A percentile compares a stretch with the other conserved stretches of the same genome.
Evolutionary conservation across 2,113 vertebrate genomes (phyloP).

Genomic region (Geothlypis trichas): DNA sequence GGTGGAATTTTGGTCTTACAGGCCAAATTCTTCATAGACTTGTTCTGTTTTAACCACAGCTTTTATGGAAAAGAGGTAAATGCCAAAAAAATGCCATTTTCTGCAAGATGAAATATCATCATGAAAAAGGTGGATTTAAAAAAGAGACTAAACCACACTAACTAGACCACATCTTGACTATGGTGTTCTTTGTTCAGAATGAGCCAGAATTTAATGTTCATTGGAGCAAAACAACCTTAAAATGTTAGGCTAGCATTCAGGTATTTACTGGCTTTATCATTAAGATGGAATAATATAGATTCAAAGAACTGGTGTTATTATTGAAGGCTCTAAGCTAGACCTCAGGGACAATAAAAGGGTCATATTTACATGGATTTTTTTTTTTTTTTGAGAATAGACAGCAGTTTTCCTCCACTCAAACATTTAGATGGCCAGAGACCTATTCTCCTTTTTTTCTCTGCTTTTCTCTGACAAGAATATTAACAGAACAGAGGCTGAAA

Average conservation of each 20-base stretch:
- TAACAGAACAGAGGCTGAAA: not conserved
- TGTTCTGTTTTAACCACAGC: not conserved
- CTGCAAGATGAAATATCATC: not conserved
- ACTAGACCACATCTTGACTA: not conserved
- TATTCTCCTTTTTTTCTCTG: not conserved
- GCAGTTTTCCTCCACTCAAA: not conserved
- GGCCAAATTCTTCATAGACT: not conserved
- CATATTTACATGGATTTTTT: not conserved
- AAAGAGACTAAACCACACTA: not conserved
- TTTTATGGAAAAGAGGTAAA: not conserved
- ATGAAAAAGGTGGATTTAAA: not conserved
- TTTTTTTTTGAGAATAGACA: not conserved
- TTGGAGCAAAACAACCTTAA: not conserved
- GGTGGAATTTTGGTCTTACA: not conserved
- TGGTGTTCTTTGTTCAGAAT: not conserved
- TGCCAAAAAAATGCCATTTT: not conserved
- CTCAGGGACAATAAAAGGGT: not conserved
- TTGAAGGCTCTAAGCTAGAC: not conserved
- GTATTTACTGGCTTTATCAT: not conserved
- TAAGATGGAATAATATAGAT: not conserved
- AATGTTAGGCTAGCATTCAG: not conserved
- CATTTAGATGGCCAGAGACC: not conserved
- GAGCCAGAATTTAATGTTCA: not conserved
- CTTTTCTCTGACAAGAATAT: not conserved
- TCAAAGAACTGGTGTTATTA: not conserved